phyloP scores from a whole-genome alignment of 2,797 vertebrate species.

The Poliocrania exsul region DNA sequence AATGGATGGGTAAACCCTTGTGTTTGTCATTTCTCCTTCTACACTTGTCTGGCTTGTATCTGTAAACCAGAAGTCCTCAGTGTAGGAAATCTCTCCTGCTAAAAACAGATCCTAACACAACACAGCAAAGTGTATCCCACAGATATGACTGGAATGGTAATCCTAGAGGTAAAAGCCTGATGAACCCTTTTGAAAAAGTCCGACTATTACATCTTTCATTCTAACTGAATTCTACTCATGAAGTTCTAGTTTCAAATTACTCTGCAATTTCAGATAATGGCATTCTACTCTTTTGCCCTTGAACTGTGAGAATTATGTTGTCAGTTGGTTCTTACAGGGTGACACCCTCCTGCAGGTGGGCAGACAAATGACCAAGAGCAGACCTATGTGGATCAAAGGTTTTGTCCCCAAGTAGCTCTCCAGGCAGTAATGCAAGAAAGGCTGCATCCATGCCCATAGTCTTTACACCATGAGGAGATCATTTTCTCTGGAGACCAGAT shows the following conservation, averaged over 20 bases:
- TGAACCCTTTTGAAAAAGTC: background rate
- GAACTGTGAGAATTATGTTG: background rate
- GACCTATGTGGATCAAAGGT: background rate
- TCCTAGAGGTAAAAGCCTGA: background rate
- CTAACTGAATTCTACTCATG: background rate
- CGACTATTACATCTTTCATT: background rate
- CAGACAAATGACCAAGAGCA: background rate
- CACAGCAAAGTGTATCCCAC: background rate
- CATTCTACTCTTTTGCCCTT: background rate
- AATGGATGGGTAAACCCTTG: background rate
- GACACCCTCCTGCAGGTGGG: background rate
- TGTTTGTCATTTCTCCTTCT: constrained; percentile 32
- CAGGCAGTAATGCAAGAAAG: background rate
- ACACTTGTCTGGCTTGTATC: constrained; percentile 29
- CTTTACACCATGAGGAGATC: background rate
- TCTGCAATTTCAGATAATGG: background rate
- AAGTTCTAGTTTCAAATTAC: background rate
- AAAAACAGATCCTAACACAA: background rate
- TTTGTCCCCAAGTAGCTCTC: background rate
- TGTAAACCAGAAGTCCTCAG: constrained; percentile 27
- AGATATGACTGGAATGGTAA: background rate
- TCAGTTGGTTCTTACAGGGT: background rate
- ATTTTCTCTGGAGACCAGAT: background rate
- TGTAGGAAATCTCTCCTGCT: constrained; percentile 31
- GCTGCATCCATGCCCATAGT: background rate